Base-by-base conservation (phyloP, 2,888 invertebrate species). In the Cryptocephalus primarius region DNA sequence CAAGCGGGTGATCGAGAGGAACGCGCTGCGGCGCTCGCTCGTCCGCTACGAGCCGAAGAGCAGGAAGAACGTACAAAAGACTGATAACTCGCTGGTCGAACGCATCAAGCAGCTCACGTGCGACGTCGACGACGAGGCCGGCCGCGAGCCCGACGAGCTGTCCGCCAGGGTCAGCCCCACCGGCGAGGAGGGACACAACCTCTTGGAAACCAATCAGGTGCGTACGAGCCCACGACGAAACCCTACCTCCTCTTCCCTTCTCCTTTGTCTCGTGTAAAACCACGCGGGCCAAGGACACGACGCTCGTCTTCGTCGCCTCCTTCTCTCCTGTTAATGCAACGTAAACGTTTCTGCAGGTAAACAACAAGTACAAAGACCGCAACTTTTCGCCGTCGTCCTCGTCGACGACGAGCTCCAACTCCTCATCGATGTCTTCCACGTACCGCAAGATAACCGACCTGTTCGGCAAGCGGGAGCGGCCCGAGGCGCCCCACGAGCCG, bases 21-120 rank as follows among this genome's bases (percentile, higher is more conserved):
- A 90, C 62, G 87, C 89, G 0, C 68, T 90, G 11, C 73, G 90
- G 2, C 78, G 90, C 52, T 90, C 87, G 10, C 73, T 88, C 44
- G 80, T 88, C 54, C 80, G 85, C 55, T 64, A 64, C 50, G 71
- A 71, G 51, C 69, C 71, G 43, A 60, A 66, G 45, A 65, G 22
- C 22, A 74, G 74, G 62, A 72, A 72, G 58, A 61, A 71, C 43
- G 67, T 69, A 45, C 69, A 70, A 53, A 76, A 81, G 64, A 77
- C 77, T 59, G 87, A 88, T 55, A 82, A 87, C 44, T 88, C 89
- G 0, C 72, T 92, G 36, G 87, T 89, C 47, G 92, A 92, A 62
- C 79, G 90, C 51, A 88, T 92, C 54, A 82, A 88, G 41, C 83
- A 86, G 62, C 72, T 92, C 42, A 92, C 91, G 1, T 89, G 89